Evolutionary conservation across 2,113 vertebrate species (phyloP).

Genomic region (Peromyscus californicus): DNA sequence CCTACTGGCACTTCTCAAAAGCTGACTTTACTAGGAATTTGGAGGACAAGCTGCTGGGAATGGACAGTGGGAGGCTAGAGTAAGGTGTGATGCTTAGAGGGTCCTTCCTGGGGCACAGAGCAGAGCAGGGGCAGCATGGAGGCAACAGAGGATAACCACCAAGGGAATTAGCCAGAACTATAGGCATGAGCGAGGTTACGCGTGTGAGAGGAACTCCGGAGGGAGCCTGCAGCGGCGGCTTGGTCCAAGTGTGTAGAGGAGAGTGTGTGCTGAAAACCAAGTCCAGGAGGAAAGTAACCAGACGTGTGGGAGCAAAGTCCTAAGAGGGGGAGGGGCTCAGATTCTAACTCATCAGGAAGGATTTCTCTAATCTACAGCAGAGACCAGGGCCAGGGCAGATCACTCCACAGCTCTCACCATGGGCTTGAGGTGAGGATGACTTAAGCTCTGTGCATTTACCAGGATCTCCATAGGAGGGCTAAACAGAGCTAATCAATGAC

Average conservation of each 20-base stretch:
- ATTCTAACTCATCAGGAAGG: not conserved
- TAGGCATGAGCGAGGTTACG: not conserved
- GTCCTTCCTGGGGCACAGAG: not conserved
- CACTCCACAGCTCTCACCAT: not conserved
- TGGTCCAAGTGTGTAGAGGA: rapidly evolving
- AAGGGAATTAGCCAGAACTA: not conserved
- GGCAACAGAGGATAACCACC: not conserved
- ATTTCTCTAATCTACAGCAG: not conserved
- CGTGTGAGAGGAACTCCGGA: not conserved
- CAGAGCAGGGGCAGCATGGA: not conserved
- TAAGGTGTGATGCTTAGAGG: not conserved
- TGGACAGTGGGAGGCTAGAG: not conserved
- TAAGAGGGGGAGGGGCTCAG: not conserved
- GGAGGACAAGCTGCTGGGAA: not conserved
- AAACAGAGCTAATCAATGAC: not conserved
- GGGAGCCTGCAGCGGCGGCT: not conserved
- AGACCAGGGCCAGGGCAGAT: too few species aligned
- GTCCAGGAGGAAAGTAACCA: not conserved
- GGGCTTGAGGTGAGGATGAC: not conserved
- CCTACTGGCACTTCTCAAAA: not conserved
- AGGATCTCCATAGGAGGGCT: not conserved
- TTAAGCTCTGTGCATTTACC: too few species aligned
- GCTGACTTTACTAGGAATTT: not conserved
- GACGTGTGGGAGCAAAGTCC: not conserved
- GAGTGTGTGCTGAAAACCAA: not conserved